These are phyloP conservation scores for Oxycera nigricornis DNA, from an alignment of 2,888 invertebrate species.

Conservation along the genomic window DNA sequence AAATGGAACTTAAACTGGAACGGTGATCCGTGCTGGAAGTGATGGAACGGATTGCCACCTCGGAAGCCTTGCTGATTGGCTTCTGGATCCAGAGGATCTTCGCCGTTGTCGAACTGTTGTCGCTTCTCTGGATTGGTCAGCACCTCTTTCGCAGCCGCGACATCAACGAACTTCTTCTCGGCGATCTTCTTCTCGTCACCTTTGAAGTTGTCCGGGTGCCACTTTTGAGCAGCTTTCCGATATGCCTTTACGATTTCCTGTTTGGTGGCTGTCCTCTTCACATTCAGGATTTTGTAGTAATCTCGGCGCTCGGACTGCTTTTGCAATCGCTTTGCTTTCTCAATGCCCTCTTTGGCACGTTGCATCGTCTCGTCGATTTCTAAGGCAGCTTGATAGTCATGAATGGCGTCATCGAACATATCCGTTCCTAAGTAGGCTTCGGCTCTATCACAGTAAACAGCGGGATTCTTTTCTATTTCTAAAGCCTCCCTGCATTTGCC, in stretches of 20 bases:
- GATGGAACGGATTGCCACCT: slow-evolving; percentile 79
- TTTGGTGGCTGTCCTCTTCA: slow-evolving; percentile 88
- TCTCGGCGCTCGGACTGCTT: slow-evolving; percentile 93
- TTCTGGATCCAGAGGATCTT: slow-evolving; percentile 98
- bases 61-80: slow-evolving; percentile 67
- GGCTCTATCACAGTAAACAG: slow-evolving; percentile 86
- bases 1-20: slow-evolving; percentile 98
- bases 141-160: slow-evolving; percentile 97
- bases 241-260: slow-evolving; percentile 95
- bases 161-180: slow-evolving; percentile 97
- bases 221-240: slow-evolving; percentile 94
- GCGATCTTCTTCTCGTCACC: slow-evolving; percentile 92
- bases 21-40: slow-evolving; percentile 84
- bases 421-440: slow-evolving; percentile 91
- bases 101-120: slow-evolving; percentile 90
- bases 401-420: slow-evolving; percentile 91
- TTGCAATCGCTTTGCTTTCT: slow-evolving; percentile 87
- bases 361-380: slow-evolving; percentile 80
- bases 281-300: slow-evolving; percentile 96
- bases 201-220: slow-evolving; percentile 97
- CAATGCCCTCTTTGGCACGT: slow-evolving; percentile 87
- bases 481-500: slow-evolving; percentile 81
- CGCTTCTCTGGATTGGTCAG: slow-evolving; percentile 90
- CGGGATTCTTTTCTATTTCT: slow-evolving; percentile 75
- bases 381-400: slow-evolving; percentile 84